Percentiles rank a stretch among this genome's conserved stretches.
Conservation (phyloP, 2,888 invertebrate species). For the Aspidiotus rigidus region DNA sequence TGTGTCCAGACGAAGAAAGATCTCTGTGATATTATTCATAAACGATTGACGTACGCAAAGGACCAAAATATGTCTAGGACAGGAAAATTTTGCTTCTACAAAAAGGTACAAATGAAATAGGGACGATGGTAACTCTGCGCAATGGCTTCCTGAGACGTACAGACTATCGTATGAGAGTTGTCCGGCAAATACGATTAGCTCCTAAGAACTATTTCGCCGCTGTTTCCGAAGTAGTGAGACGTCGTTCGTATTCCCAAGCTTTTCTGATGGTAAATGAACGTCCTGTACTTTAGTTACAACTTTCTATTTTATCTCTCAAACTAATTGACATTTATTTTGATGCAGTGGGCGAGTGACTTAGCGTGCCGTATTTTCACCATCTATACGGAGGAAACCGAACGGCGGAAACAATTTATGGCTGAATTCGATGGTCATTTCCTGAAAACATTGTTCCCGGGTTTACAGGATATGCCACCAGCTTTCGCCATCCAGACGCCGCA, state of each 20-base stretch:
- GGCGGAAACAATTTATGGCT: conserved; percentile 66
- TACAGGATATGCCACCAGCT: conserved; percentile 67
- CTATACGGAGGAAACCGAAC: conserved; percentile 70
- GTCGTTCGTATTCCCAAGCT: conserved; percentile 62
- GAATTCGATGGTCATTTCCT: conserved; percentile 78
- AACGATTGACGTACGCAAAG: conserved; percentile 60
- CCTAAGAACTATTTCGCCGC: conserved; percentile 75
- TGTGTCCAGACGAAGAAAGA: conserved; percentile 83
- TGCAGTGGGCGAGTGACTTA: conserved; percentile 71
- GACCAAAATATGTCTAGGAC: conserved; percentile 34
- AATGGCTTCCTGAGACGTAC: conserved; percentile 72
- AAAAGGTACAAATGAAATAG: conserved; percentile 70
- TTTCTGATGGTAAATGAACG: conserved; percentile 50
- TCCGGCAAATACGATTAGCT: conserved; percentile 77
- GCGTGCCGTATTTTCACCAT: conserved; percentile 68
- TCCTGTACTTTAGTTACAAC: not conserved
- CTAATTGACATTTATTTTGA: not conserved
- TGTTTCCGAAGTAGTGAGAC: conserved; percentile 73
- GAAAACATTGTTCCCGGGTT: conserved; percentile 76
- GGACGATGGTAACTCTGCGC: conserved; percentile 70
- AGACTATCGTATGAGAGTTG: conserved; percentile 68
- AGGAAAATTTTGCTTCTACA: conserved; percentile 77
- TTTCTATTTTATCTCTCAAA: not conserved
- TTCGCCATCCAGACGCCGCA: conserved; percentile 74
- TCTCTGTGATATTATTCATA: conserved; percentile 70